Percentiles rank a stretch among this genome's conserved stretches.
Conservation (phyloP, 2,888 invertebrate genomes). For the Watsonalla cultraria region DNA sequence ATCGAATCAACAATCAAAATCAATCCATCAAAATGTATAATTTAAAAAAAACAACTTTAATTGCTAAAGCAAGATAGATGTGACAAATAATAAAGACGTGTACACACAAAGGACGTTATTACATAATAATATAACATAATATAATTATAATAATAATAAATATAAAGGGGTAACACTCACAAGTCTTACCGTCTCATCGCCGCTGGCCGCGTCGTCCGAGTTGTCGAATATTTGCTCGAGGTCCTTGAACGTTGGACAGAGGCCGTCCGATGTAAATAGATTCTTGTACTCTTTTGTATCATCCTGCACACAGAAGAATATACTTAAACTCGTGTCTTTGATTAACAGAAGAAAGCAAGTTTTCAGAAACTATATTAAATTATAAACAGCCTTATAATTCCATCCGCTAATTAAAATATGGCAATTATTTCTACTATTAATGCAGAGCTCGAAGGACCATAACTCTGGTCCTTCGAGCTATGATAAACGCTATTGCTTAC, state of each 20-base stretch:
- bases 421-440: no score
- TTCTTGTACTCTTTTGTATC: slow-evolving; percentile 81
- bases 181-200: slow-evolving; percentile 90
- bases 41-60: no score
- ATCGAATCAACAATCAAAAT: no score
- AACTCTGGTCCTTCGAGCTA: no score
- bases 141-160: slow-evolving; percentile 6
- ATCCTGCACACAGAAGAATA: slow-evolving; percentile 45
- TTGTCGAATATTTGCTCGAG: slow-evolving; percentile 97
- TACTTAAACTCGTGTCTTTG: no score
- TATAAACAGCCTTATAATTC: no score
- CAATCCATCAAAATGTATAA: no score
- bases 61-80: no score
- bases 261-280: slow-evolving; percentile 91
- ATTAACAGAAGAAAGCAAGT: no score
- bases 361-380: no score
- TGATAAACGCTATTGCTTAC: slow-evolving; percentile 13
- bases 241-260: slow-evolving; percentile 93
- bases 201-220: slow-evolving; percentile 92
- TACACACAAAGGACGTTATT: slow-evolving; percentile 5
- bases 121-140: slow-evolving; percentile 1
- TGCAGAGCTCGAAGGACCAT: no score
- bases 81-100: neutral
- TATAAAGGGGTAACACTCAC: slow-evolving; percentile 54
- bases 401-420: no score